Percentiles rank a stretch among this genome's conserved stretches.
Conservation (phyloP, 2,113 vertebrate genomes). For the Lucifuga dentata region DNA sequence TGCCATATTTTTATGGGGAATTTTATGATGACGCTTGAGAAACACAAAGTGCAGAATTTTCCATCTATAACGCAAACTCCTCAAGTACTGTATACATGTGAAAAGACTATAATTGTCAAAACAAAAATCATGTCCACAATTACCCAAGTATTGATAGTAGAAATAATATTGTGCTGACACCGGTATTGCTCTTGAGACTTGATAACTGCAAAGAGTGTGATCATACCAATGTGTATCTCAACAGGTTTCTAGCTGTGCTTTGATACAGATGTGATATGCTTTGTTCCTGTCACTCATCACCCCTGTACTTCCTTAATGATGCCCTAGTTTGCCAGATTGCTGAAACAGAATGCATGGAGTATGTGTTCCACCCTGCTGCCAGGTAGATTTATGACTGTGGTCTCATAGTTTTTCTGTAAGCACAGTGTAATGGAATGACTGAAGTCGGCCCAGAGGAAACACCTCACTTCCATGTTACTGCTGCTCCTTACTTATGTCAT, state of each 20-base stretch:
- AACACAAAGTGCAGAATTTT: too few species aligned
- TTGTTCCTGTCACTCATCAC: slow-evolving; percentile 35
- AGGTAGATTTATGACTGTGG: slow-evolving; percentile 52
- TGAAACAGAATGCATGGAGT: slow-evolving; percentile 20
- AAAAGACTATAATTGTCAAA: too few species aligned
- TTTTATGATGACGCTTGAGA: too few species aligned
- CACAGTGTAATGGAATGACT: slow-evolving; percentile 54
- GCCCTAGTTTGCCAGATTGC: slow-evolving; percentile 40
- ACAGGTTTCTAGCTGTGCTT: neutral
- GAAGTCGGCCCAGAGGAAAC: slow-evolving; percentile 53
- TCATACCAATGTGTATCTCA: neutral
- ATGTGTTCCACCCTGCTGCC: slow-evolving; percentile 43
- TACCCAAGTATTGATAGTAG: too few species aligned
- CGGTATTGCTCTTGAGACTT: neutral
- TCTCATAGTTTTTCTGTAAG: slow-evolving; percentile 37
- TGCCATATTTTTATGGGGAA: too few species aligned
- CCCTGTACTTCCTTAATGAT: slow-evolving; percentile 26
- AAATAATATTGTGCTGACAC: too few species aligned
- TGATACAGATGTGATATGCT: slow-evolving; percentile 15
- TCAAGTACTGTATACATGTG: too few species aligned
- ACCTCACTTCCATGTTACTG: slow-evolving; percentile 38
- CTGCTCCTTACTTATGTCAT: slow-evolving; percentile 22
- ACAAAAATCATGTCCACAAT: too few species aligned
- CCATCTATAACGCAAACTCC: too few species aligned
- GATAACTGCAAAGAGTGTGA: neutral